These are phyloP conservation scores for Eurystomus glaucurus DNA, from an alignment of 2,797 vertebrate genomes.

Conservation along the genomic window DNA sequence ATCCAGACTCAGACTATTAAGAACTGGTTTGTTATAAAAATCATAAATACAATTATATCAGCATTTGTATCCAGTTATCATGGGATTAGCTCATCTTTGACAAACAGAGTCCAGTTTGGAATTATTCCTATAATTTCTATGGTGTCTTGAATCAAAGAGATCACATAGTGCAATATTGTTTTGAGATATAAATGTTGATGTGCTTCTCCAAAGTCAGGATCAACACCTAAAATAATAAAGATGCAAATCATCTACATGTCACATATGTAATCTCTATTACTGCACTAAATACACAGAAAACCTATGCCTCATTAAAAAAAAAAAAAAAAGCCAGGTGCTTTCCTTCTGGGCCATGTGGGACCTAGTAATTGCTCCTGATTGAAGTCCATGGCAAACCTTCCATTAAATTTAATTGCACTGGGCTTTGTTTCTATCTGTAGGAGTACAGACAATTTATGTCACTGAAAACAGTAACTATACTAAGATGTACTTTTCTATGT, in stretches of 20 bases:
- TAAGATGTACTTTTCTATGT: slow-evolving; percentile 7
- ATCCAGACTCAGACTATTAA: neutral
- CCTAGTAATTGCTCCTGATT: neutral
- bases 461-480: neutral
- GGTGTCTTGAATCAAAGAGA: neutral
- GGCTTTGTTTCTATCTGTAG: slow-evolving; percentile 8
- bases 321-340: neutral
- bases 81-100: neutral
- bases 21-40: neutral
- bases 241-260: neutral
- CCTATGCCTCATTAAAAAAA: neutral
- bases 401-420: neutral
- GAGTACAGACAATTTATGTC: neutral
- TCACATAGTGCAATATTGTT: neutral
- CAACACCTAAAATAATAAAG: neutral
- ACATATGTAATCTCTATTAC: neutral
- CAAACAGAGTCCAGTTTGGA: neutral
- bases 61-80: neutral
- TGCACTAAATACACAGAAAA: neutral
- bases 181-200: neutral
- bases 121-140: neutral
- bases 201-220: neutral
- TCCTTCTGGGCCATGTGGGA: neutral
- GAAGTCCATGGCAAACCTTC: neutral
- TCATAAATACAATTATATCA: neutral